Evolutionary conservation across 1,140 invertebrate species (phyloP), one percentile per base, ranked within the genome.

Genomic region (Anastatus disparis): DNA sequence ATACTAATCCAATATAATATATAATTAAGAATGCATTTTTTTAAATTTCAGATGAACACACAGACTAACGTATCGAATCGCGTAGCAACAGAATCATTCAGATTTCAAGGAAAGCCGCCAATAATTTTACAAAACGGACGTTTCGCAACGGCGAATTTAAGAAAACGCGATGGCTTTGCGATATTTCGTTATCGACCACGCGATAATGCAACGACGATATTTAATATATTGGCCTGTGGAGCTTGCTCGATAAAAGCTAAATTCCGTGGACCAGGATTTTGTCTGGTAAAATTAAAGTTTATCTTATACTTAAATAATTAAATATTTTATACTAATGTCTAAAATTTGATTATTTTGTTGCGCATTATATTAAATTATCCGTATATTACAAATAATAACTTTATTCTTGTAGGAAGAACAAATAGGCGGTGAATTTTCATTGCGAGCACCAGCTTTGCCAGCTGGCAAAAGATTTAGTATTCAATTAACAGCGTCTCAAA

Each of bases 1-100:
- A 42, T 42, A 4, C 40, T 12, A 12, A 10, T n/a, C 10, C 40
- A n/a, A n/a, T n/a, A n/a, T n/a, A n/a, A n/a, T n/a, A n/a, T n/a
- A n/a, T n/a, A n/a, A n/a, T n/a, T n/a, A n/a, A n/a, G n/a, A n/a
- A n/a, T n/a, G n/a, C n/a, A n/a, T n/a, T 35, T 10, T 35, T 59
- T 59, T 63, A 12, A 31, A 65, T 69, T 59, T 27, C 64, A 86
- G 84, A 80, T 86, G 1, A 85, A 82, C 52, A 82, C 71, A 13
- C 75, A 77, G 38, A 85, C 81, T 24, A 85, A 86, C 52, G 82
- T 86, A 13, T 86, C 84, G 1, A 84, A 77, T 46, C 73, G 77
- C 15, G 78, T 85, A 10, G 80, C 82, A 15, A 76, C 77, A 8
- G 82, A 85, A 12, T 65, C 75, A 3, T 64, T 84, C n/a, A 82